These are phyloP conservation scores for Syngnathoides biaculeatus DNA, from an alignment of 2,113 vertebrate genomes.

Conservation along the genomic window DNA sequence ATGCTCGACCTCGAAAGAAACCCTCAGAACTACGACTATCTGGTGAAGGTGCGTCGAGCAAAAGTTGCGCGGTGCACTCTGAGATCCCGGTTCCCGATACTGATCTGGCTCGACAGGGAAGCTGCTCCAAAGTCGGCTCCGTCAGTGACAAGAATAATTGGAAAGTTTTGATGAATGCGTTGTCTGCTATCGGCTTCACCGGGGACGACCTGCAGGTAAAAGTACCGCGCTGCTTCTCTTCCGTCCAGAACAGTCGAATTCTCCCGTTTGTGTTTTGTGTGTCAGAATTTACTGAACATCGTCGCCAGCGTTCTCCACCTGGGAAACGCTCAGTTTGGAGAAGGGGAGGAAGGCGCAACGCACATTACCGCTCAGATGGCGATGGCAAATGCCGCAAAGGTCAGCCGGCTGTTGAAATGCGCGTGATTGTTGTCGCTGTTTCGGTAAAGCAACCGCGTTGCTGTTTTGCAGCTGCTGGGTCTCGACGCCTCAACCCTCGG, in stretches of 20 bases:
- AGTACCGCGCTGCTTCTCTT: background rate
- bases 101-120: constrained; percentile 74
- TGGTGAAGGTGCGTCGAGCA: constrained; percentile 82
- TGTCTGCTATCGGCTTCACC: constrained; percentile 84
- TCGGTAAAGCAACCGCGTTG: constrained; percentile 15
- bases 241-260: too few species aligned
- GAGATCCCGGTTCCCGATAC: background rate
- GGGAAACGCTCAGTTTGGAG: constrained; percentile 90
- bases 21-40: constrained; percentile 86
- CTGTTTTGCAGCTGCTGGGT: constrained; percentile 81
- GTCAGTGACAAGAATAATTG: constrained; percentile 94
- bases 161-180: constrained; percentile 85
- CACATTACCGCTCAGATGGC: constrained; percentile 87
- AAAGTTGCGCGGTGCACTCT: background rate
- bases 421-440: background rate
- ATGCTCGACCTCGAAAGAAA: constrained; percentile 84
- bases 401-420: constrained; percentile 56
- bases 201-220: constrained; percentile 86
- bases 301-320: constrained; percentile 89
- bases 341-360: constrained; percentile 83
- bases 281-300: constrained; percentile 87
- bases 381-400: constrained; percentile 82
- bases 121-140: constrained; percentile 92
- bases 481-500: constrained; percentile 79
- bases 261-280: constrained; percentile 4